Evolutionary conservation across 2,113 vertebrate genomes (phyloP).

Genomic region (Paratilapia polleni): DNA sequence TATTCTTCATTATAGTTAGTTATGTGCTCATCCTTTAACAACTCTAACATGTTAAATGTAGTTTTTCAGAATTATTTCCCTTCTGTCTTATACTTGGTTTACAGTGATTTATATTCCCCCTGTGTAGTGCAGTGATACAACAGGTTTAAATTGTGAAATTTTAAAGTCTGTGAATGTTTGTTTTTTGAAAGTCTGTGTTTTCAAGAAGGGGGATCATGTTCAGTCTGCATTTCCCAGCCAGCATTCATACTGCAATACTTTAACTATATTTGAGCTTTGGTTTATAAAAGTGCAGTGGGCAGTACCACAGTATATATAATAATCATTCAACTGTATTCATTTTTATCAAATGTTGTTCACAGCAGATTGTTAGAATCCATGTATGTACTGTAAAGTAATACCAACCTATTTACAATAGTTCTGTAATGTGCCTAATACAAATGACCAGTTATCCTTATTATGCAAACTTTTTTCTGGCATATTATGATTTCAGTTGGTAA

Average conservation of each 20-base stretch:
- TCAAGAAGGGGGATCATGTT: not conserved
- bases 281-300: too few relatives aligned
- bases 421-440: not conserved
- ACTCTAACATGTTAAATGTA: not conserved
- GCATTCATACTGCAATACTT: not conserved
- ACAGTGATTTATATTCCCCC: not conserved
- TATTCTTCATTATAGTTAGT: not conserved
- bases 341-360: not conserved
- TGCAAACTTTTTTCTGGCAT: not conserved
- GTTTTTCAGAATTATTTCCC: not conserved
- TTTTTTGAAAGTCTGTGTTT: constrained; percentile 5
- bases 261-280: not conserved
- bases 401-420: not conserved
- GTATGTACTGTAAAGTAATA: not conserved
- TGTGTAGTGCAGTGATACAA: not conserved
- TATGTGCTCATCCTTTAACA: not conserved
- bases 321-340: not conserved
- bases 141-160: not conserved
- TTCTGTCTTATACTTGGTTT: not conserved
- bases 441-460: not conserved
- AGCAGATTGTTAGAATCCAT: too few relatives aligned
- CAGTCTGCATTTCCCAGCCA: not conserved
- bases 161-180: not conserved
- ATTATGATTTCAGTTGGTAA: not conserved
- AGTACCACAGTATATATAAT: not conserved